Percentiles rank a stretch among this genome's conserved stretches.
phyloP scores from a whole-genome alignment of 2,113 vertebrate genomes.

The Carassius auratus region DNA sequence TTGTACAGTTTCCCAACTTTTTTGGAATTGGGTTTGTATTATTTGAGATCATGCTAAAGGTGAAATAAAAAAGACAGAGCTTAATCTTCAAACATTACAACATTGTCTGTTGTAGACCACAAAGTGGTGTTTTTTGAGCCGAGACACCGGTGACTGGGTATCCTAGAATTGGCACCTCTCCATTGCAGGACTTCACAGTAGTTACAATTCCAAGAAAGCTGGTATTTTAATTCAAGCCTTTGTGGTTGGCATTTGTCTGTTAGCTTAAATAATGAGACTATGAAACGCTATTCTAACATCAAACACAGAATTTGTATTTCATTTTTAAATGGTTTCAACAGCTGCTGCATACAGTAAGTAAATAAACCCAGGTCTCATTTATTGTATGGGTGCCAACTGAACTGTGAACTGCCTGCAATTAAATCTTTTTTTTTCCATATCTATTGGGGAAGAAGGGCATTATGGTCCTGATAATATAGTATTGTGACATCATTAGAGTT shows the following conservation, averaged over 20 bases:
- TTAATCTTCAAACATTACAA: conserved; percentile 5
- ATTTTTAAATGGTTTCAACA: background rate
- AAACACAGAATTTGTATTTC: background rate
- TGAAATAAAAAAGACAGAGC: background rate
- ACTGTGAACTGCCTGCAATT: background rate
- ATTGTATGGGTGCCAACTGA: conserved; percentile 24
- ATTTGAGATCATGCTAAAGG: background rate
- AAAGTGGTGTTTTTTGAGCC: background rate
- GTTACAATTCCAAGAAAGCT: background rate
- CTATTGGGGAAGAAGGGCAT: conserved; percentile 2
- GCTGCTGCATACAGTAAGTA: background rate
- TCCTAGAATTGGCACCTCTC: background rate
- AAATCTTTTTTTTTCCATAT: conserved; percentile 1
- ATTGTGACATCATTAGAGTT: background rate
- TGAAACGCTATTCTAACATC: background rate
- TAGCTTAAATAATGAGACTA: conserved; percentile 5
- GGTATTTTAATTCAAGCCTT: background rate
- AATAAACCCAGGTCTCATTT: conserved; percentile 17
- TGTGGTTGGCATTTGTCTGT: background rate
- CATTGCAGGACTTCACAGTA: background rate
- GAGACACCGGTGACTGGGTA: background rate
- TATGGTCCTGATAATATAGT: background rate
- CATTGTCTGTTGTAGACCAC: too few relatives aligned
- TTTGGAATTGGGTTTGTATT: background rate
- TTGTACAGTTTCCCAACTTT: too few relatives aligned